These are phyloP conservation scores for Epinephelus coioides DNA, from an alignment of 2,797 vertebrate genomes.

Conservation along the genomic window DNA sequence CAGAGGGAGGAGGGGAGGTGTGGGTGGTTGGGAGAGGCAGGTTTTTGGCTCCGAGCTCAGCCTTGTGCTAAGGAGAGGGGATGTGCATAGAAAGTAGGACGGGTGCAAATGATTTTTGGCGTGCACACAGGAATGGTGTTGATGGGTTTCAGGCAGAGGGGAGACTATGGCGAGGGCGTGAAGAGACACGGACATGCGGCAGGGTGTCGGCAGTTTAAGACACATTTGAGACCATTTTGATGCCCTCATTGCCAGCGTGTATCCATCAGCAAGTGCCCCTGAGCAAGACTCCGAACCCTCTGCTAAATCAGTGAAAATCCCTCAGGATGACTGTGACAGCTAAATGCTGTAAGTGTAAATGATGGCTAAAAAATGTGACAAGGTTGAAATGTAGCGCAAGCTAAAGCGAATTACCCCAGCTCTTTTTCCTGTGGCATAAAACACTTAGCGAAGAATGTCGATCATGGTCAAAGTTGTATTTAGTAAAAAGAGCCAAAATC, in stretches of 20 bases:
- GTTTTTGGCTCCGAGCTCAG: constrained; percentile 68
- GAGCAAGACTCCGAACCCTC: constrained; percentile 17
- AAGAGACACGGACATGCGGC: constrained; percentile 20
- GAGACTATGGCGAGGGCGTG: constrained; percentile 13
- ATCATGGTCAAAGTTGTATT: constrained; percentile 4
- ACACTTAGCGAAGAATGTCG: not conserved
- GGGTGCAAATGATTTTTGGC: constrained; percentile 48
- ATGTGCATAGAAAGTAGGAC: constrained; percentile 60
- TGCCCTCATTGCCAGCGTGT: not conserved
- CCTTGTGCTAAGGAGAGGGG: constrained; percentile 49
- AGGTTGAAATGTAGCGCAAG: not conserved
- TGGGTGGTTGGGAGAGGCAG: constrained; percentile 51
- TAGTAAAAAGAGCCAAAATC: constrained; percentile 13
- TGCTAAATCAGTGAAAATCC: constrained; percentile 25
- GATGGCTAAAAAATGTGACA: constrained; percentile 12
- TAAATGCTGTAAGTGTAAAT: constrained; percentile 14
- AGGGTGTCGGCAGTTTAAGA: constrained; percentile 18
- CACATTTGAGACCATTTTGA: not conserved
- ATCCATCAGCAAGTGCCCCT: constrained; percentile 37
- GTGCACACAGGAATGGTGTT: constrained; percentile 33
- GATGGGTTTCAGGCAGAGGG: constrained; percentile 47
- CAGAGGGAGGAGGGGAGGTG: constrained; percentile 29
- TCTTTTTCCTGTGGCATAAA: not conserved
- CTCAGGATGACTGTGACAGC: constrained; percentile 12
- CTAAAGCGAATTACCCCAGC: not conserved